Conservation (phyloP, 2,797 vertebrate genomes). For the Margarornis squamiger region DNA sequence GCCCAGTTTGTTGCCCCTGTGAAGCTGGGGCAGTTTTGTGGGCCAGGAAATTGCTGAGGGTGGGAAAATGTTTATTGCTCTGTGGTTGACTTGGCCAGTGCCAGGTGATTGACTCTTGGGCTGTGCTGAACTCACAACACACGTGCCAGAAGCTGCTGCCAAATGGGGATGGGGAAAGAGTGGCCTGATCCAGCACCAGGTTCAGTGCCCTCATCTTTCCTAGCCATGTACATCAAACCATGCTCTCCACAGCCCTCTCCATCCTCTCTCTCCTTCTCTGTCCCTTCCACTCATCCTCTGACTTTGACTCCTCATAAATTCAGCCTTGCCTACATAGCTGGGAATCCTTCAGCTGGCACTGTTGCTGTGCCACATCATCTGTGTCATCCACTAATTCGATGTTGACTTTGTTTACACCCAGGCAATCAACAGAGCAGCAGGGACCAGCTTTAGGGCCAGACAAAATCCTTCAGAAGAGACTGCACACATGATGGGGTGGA, state of each 20-base stretch:
- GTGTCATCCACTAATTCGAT: neutral
- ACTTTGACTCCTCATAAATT: neutral
- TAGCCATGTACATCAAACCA: neutral
- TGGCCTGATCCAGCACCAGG: neutral
- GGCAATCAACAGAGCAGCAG: neutral
- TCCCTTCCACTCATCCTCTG: neutral
- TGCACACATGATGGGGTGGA: neutral
- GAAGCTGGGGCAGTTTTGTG: neutral
- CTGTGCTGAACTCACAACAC: neutral
- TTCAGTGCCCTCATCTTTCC: neutral
- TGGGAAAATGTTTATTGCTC: neutral
- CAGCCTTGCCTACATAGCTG: neutral
- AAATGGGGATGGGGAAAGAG: neutral
- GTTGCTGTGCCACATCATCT: neutral
- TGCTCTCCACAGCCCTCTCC: neutral
- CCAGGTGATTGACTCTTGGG: neutral
- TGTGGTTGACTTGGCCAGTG: neutral
- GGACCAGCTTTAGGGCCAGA: neutral
- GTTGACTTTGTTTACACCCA: neutral
- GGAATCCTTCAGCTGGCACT: neutral
- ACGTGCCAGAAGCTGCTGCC: neutral
- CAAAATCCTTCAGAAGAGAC: neutral
- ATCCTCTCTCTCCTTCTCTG: neutral
- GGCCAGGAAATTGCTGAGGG: neutral
- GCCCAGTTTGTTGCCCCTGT: accelerated